Evolutionary conservation across 2,797 vertebrate species (phyloP).

Genomic region (Gymnoscopelus braueri): DNA sequence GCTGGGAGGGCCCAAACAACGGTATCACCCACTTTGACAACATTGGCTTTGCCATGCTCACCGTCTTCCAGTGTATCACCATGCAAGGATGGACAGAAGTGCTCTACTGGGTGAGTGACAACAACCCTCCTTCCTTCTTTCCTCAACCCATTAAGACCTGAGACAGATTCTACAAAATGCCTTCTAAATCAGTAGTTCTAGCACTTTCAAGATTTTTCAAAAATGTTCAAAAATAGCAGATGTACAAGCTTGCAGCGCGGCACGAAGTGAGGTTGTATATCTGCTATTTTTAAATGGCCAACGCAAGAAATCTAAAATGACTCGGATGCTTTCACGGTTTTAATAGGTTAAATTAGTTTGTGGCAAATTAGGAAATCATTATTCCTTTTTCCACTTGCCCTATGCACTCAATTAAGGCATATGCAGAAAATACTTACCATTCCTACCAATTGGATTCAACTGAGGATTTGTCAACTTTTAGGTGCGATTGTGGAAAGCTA

Average conservation of each 20-base stretch:
- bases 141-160: no score
- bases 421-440: background rate
- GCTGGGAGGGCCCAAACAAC: constrained; percentile 94
- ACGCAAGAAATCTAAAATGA: no score
- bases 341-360: background rate
- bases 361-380: background rate
- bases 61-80: constrained; percentile 97
- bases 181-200: no score
- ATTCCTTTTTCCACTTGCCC: background rate
- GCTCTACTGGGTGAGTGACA: constrained; percentile 91
- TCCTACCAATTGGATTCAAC: no score
- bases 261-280: no score
- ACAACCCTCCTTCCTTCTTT: background rate
- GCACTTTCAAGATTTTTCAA: no score
- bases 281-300: no score
- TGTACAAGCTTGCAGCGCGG: no score
- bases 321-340: no score
- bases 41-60: constrained; percentile 97
- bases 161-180: no score
- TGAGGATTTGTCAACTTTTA: background rate
- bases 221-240: no score
- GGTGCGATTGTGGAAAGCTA: background rate
- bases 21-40: constrained; percentile 99
- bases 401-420: background rate
- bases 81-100: constrained; percentile 98